Evolutionary conservation across 2,888 invertebrate genomes (phyloP).

Genomic region (Stenodema calcarata): DNA sequence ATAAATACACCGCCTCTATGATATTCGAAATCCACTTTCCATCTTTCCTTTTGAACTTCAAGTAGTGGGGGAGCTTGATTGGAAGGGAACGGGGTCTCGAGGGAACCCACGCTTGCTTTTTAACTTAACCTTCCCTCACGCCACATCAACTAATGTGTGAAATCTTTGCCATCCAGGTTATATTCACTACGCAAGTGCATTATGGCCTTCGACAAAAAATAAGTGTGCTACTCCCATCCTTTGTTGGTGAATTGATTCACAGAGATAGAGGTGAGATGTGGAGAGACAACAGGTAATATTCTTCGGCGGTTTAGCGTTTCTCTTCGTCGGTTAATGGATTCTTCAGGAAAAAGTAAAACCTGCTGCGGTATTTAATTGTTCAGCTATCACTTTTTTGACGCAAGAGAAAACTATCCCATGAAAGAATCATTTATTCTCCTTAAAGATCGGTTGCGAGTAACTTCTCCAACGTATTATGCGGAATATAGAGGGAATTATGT

Average conservation of each 20-base stretch:
- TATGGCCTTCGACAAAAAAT: not conserved
- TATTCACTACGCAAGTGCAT: not conserved
- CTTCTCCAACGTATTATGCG: no score
- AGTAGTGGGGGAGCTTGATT: not conserved
- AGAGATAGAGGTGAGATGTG: not conserved
- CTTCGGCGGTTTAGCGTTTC: not conserved
- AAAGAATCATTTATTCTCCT: not conserved
- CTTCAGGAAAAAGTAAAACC: slow-evolving; percentile 22
- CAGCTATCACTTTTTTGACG: slow-evolving; percentile 19
- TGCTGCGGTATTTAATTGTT: not conserved
- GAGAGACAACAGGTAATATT: not conserved
- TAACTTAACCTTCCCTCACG: not conserved
- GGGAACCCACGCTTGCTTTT: not conserved
- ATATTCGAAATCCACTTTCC: not conserved
- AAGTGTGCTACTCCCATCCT: not conserved
- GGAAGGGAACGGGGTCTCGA: not conserved
- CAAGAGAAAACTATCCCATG: not conserved
- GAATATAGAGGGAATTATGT: no score
- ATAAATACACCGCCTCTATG: not conserved
- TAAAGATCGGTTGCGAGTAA: not conserved
- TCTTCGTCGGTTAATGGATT: not conserved
- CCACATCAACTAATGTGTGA: not conserved
- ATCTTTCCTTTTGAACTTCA: not conserved
- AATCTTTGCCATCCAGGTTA: not conserved
- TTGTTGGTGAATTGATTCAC: not conserved